Conservation (phyloP, 2,888 invertebrate genomes). For the Philopedon plagiatum region DNA sequence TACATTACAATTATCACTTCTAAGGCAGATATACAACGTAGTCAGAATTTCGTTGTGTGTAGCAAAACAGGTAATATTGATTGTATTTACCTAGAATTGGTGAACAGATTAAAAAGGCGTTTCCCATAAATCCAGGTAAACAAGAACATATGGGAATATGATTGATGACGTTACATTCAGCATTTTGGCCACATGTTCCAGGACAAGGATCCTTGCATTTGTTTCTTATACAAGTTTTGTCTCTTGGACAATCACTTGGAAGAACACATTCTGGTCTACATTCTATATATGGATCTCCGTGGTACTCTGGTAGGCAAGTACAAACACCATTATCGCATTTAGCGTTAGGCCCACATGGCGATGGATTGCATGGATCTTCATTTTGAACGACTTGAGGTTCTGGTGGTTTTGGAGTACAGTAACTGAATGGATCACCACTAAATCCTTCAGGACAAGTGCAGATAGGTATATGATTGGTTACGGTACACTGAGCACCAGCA, state of each 20-base stretch:
- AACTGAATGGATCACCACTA: conserved; percentile 80
- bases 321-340: conserved; percentile 86
- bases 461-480: conserved; percentile 84
- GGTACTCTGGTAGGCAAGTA: conserved; percentile 82
- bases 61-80: neutral
- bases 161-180: conserved; percentile 80
- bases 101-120: conserved; percentile 77
- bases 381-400: conserved; percentile 63
- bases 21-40: no score
- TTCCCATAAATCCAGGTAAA: conserved; percentile 76
- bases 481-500: conserved; percentile 78
- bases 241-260: conserved; percentile 76
- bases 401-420: conserved; percentile 73
- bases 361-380: conserved; percentile 80
- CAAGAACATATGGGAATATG: conserved; percentile 85
- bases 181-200: conserved; percentile 80
- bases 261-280: conserved; percentile 82
- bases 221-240: conserved; percentile 77
- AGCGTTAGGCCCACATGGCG: conserved; percentile 88
- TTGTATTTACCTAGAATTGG: conserved; percentile 53
- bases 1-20: no score
- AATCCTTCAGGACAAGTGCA: conserved; percentile 78
- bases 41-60: no score
- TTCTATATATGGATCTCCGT: conserved; percentile 81
- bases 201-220: conserved; percentile 79